Evolutionary conservation across 1,140 invertebrate genomes (phyloP), one percentile per base, ranked within the genome.

Genomic region (Drosophila busckii): DNA sequence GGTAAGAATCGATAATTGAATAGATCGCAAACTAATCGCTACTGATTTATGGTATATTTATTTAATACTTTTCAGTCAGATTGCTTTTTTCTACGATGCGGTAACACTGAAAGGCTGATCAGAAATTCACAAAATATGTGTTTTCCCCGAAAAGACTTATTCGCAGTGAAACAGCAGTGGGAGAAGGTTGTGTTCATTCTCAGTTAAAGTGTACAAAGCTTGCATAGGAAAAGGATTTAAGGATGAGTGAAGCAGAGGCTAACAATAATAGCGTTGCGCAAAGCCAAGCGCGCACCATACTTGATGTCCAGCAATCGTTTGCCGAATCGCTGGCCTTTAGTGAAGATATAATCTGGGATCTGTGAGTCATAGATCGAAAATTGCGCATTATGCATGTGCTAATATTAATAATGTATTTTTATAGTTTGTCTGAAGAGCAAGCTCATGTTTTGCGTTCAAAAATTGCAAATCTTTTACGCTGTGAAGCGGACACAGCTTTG

Each of bases 341-440:
- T 0, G 37, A 50, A 6, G 63, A 84, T 16, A 59, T 63, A 1
- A 75, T 76, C 9, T 86, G 84, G 84, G 83, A 86, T 35, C 38
- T 66, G 84, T 86, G 31, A 75, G 76, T 83, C n/a, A n/a, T n/a
- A n/a, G n/a, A n/a, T n/a, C n/a, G n/a, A n/a, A n/a, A n/a, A 63
- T 16, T 65, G 38, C 50, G 73, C 46, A 54, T 8, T 54, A 17
- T 16, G 26, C 20, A 23, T 23, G 6, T 48, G 2, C 19, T 2
- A 19, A 2, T 9, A 19, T 1, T 12, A 13, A 26, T 10, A n/a
- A 3, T 16, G 0, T 1, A 10, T 25, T 25, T 20, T 20, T 20
- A 8, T 6, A 80, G 73, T 9, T 26, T 75, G 10, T 55, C 75
- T 2, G 17, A 45, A 3, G 40, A 32, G 4, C 64, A 73, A 28